Percentiles rank a stretch among this genome's conserved stretches.
Conservation (phyloP, 2,797 vertebrate species). For the Botia almorhae region DNA sequence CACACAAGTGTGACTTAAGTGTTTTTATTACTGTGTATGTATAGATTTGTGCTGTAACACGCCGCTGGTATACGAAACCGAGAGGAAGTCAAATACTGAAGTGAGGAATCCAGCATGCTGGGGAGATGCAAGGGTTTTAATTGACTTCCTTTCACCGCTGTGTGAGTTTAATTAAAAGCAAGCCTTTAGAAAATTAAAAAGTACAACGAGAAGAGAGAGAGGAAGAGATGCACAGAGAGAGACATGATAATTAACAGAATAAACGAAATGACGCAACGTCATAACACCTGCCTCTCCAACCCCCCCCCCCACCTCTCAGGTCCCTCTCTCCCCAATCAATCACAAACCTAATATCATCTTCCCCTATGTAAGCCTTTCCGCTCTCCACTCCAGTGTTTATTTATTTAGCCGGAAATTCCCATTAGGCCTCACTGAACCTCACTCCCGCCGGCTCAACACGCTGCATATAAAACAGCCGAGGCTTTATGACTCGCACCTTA, state of each 20-base stretch:
- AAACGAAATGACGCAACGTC: slow-evolving; percentile 64
- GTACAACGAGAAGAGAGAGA: slow-evolving; percentile 61
- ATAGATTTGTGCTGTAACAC: neutral
- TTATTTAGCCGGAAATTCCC: slow-evolving; percentile 76
- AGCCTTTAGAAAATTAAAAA: slow-evolving; percentile 79
- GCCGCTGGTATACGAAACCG: neutral
- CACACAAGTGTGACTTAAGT: no score
- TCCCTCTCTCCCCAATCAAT: slow-evolving; percentile 80
- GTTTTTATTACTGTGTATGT: neutral
- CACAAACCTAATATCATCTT: slow-evolving; percentile 78
- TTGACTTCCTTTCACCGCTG: slow-evolving; percentile 72
- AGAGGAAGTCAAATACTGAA: slow-evolving; percentile 6
- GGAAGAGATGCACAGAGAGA: slow-evolving; percentile 24
- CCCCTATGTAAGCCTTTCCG: slow-evolving; percentile 69
- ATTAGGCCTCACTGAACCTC: slow-evolving; percentile 66
- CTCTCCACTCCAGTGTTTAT: slow-evolving; percentile 71
- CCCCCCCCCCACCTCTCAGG: slow-evolving; percentile 57
- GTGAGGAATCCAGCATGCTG: slow-evolving; percentile 29
- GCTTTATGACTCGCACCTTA: slow-evolving; percentile 30
- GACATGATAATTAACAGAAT: slow-evolving; percentile 74
- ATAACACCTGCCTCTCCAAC: slow-evolving; percentile 64
- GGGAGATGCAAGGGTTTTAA: slow-evolving; percentile 61
- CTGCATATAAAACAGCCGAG: slow-evolving; percentile 71
- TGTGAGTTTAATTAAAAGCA: slow-evolving; percentile 81
- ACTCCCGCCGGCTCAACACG: slow-evolving; percentile 61